phyloP scores from a whole-genome alignment of 37 sponge, comb jelly and placozoan genomes.

The Bolinopsis microptera region DNA sequence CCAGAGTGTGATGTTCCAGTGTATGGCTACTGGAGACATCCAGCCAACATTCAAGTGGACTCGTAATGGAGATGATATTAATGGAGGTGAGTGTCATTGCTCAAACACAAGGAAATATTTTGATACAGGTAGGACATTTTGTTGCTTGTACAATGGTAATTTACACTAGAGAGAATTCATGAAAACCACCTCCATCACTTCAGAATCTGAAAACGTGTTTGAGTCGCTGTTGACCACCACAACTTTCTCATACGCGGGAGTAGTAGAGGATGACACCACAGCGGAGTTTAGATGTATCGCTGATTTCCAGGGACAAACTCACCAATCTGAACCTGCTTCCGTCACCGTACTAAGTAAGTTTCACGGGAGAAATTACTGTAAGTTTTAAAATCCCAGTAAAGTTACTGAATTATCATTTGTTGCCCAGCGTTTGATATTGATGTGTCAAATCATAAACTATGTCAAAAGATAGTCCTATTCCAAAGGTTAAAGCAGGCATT shows the following conservation, averaged over 20 bases:
- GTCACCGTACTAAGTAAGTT: constrained; percentile 33
- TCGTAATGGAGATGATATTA: not conserved
- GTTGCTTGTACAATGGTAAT: too few species aligned
- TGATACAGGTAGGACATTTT: too few species aligned
- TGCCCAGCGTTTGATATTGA: too few species aligned
- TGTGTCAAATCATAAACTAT: too few species aligned
- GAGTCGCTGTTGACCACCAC: not conserved
- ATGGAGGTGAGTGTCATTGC: constrained; percentile 14
- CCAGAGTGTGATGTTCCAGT: constrained; percentile 45
- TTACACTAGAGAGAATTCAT: too few species aligned
- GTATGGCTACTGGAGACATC: not conserved
- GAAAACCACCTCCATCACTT: not conserved
- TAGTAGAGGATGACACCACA: not conserved
- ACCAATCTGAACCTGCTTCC: constrained; percentile 23
- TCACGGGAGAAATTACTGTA: too few species aligned
- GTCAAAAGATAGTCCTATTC: too few species aligned
- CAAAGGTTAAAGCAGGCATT: too few species aligned
- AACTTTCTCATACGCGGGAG: constrained; percentile 25
- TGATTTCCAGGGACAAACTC: not conserved
- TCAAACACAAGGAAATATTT: not conserved
- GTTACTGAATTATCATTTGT: too few species aligned
- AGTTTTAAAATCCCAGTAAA: too few species aligned
- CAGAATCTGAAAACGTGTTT: constrained; percentile 5
- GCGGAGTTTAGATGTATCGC: constrained; percentile 32
- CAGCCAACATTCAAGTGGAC: not conserved